Evolutionary conservation across 2,113 vertebrate genomes (phyloP).

Genomic region (Anthoscopus minutus): DNA sequence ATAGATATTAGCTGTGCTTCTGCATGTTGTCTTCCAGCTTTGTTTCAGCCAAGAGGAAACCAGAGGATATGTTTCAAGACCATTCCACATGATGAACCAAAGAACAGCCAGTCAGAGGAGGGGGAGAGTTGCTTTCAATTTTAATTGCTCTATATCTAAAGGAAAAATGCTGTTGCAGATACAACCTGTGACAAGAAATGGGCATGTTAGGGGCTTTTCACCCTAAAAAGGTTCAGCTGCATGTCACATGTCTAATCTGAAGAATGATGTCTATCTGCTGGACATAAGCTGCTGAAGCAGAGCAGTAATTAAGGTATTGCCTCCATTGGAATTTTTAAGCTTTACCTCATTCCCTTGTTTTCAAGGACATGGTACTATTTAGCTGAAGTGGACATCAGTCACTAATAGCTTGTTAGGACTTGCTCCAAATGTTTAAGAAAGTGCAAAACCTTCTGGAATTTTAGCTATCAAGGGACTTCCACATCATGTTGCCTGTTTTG

Average conservation of each 20-base stretch:
- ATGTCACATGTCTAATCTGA: background rate
- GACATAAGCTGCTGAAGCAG: background rate
- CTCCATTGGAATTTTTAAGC: background rate
- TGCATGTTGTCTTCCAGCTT: background rate
- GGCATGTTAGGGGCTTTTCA: background rate
- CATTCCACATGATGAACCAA: background rate
- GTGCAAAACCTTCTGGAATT: background rate
- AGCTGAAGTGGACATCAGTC: background rate
- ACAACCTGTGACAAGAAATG: background rate
- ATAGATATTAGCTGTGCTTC: background rate
- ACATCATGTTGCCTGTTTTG: background rate
- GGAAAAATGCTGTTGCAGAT: background rate
- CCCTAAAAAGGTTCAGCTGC: too few relatives aligned
- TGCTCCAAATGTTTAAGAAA: background rate
- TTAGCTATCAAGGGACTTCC: background rate
- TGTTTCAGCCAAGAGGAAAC: background rate
- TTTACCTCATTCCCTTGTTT: background rate
- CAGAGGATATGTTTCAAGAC: background rate
- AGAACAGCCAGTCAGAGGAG: background rate
- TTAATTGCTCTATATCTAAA: background rate
- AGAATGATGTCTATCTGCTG: background rate
- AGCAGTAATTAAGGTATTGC: background rate
- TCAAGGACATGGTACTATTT: background rate
- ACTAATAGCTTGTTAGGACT: background rate
- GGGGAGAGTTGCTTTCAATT: background rate